These are phyloP conservation scores for Lordiphosa clarofinis DNA, from an alignment of 1,140 invertebrate species.

Conservation along the genomic window DNA sequence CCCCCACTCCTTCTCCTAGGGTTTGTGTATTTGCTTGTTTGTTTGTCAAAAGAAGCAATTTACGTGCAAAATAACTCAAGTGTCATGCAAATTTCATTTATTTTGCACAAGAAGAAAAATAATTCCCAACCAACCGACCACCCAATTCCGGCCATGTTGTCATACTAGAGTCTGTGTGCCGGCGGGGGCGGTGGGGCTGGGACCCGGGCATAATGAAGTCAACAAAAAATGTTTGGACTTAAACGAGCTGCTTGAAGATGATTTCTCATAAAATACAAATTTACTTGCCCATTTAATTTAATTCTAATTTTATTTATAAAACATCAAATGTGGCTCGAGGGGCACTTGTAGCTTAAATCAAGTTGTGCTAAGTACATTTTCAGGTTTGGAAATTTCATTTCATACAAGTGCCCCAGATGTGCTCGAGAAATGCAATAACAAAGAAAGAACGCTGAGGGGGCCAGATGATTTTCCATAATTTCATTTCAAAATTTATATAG, in stretches of 20 bases:
- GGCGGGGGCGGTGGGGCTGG: slow-evolving; percentile 20
- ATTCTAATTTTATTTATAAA: slow-evolving; percentile 75
- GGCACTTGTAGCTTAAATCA: slow-evolving; percentile 70
- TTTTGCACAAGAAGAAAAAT: slow-evolving; percentile 68
- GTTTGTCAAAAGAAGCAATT: slow-evolving; percentile 79
- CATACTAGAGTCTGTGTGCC: slow-evolving; percentile 25
- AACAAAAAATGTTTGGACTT: slow-evolving; percentile 1
- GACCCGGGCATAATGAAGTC: slow-evolving; percentile 70
- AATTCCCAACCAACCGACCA: slow-evolving; percentile 1
- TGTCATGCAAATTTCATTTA: slow-evolving; percentile 80
- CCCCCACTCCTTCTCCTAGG: slow-evolving; percentile 5
- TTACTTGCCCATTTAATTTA: slow-evolving; percentile 72
- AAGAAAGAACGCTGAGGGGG: slow-evolving; percentile 7
- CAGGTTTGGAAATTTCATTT: slow-evolving; percentile 73
- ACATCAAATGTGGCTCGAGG: slow-evolving; percentile 9
- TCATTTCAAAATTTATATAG: background rate
- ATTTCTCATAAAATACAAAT: slow-evolving; percentile 6
- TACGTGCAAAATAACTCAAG: slow-evolving; percentile 80
- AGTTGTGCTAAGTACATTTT: slow-evolving; percentile 71
- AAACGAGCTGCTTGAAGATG: too few relatives aligned
- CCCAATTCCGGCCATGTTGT: slow-evolving; percentile 55
- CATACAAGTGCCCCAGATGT: slow-evolving; percentile 21
- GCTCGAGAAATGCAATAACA: slow-evolving; percentile 36
- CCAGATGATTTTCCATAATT: slow-evolving; percentile 40
- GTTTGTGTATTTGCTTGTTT: slow-evolving; percentile 73